A percentile compares a stretch with the other conserved stretches of the same genome.
These are phyloP conservation scores for Hycleus cichorii DNA, from an alignment of 1,140 invertebrate species.

Conservation along the genomic window DNA sequence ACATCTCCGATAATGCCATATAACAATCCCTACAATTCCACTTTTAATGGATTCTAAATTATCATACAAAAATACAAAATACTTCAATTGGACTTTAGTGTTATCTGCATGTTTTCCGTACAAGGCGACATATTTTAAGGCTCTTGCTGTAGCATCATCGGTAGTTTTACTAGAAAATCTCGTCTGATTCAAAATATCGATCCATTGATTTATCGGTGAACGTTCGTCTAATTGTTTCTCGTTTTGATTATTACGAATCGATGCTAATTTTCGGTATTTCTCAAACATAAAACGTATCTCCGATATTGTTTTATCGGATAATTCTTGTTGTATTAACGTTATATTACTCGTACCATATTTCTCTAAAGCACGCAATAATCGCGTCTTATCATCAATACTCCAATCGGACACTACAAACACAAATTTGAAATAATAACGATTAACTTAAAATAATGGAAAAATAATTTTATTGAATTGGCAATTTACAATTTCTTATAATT, in stretches of 20 bases:
- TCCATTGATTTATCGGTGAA: slow-evolving; percentile 22
- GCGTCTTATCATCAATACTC: background rate
- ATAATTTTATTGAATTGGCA: background rate
- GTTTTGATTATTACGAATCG: background rate
- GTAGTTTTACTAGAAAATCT: background rate
- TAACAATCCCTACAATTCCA: slow-evolving; percentile 22
- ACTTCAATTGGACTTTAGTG: slow-evolving; percentile 24
- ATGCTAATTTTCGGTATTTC: slow-evolving; percentile 17
- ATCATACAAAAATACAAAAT: background rate
- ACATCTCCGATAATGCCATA: slow-evolving; percentile 23
- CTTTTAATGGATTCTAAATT: background rate
- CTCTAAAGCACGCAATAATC: background rate
- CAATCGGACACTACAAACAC: too few relatives aligned
- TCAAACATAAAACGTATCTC: slow-evolving; percentile 25
- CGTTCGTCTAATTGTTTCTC: background rate
- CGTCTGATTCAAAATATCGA: slow-evolving; percentile 19
- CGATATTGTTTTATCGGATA: slow-evolving; percentile 22
- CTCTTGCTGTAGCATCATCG: slow-evolving; percentile 21
- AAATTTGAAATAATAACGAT: background rate
- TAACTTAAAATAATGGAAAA: background rate
- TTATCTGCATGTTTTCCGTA: slow-evolving; percentile 20
- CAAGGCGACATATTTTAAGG: slow-evolving; percentile 30
- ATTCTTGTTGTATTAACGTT: slow-evolving; percentile 6
- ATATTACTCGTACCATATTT: slow-evolving; percentile 21
- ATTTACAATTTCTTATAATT: slow-evolving; percentile 41